A percentile compares a stretch with the other conserved stretches of the same genome.
Evolutionary conservation across 2,797 vertebrate genomes (phyloP).

Genomic region (Salmo trutta): DNA sequence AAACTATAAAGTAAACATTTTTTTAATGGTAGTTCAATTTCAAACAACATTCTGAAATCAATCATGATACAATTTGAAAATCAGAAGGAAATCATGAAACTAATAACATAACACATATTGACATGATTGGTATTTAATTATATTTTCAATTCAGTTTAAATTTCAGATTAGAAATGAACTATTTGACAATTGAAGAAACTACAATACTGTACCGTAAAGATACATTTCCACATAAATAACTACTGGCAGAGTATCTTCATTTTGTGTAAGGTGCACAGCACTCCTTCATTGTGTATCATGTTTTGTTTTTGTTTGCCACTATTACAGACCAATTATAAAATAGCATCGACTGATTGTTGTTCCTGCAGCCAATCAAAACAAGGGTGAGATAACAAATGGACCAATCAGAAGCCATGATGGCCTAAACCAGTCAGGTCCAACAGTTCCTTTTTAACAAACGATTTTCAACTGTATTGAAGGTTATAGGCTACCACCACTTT

Average conservation of each 20-base stretch:
- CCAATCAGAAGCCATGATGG: conserved; percentile 44
- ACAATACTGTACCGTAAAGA: conserved; percentile 6
- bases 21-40: conserved; percentile 24
- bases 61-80: conserved; percentile 36
- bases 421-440: conserved; percentile 64
- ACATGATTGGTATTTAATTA: conserved; percentile 8
- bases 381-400: conserved; percentile 43
- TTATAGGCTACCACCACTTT: conserved; percentile 1
- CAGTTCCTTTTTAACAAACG: conserved; percentile 27
- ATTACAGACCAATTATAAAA: conserved; percentile 36
- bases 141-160: conserved; percentile 12
- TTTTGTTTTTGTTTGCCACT: background rate
- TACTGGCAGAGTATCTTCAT: conserved; percentile 24
- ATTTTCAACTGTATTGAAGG: conserved; percentile 16
- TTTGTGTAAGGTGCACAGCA: conserved; percentile 63
- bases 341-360: conserved; percentile 21
- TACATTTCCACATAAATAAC: conserved; percentile 50
- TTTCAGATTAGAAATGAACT: conserved; percentile 12
- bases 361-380: conserved; percentile 42
- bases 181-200: conserved; percentile 16
- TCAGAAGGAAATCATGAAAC: conserved; percentile 14
- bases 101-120: conserved; percentile 17
- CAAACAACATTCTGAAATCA: conserved; percentile 48
- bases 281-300: conserved; percentile 41
- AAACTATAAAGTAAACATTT: conserved; percentile 53